phyloP scores from a whole-genome alignment of 1,140 invertebrate genomes.

The Brachionus rubens region DNA sequence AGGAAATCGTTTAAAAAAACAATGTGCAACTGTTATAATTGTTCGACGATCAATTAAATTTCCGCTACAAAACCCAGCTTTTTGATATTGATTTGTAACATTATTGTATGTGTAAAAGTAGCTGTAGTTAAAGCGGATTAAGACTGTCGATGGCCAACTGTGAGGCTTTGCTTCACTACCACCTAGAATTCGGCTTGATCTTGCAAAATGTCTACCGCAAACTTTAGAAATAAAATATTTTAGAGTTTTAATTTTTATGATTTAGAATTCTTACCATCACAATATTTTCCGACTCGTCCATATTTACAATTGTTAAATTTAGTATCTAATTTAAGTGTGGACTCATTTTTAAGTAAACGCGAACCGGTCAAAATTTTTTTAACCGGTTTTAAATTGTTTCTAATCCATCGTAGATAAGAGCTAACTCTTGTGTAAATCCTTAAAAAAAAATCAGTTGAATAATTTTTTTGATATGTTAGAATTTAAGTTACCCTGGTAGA shows the following conservation, averaged over 20 bases:
- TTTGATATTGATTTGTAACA: not conserved
- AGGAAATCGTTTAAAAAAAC: slow-evolving; percentile 53
- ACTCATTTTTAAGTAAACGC: not conserved
- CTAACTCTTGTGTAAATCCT: slow-evolving; percentile 40
- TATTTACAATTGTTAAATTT: not conserved
- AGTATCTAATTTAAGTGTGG: no score
- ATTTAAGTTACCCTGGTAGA: not conserved
- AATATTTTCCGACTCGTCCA: slow-evolving; percentile 10
- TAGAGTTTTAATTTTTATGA: no score
- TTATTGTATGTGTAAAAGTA: not conserved
- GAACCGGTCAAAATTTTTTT: not conserved
- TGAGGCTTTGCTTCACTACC: slow-evolving; percentile 1
- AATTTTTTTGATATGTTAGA: not conserved
- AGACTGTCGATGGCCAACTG: slow-evolving; percentile 29
- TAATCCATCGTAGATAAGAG: slow-evolving; percentile 21
- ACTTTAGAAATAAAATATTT: not conserved
- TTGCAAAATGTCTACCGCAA: slow-evolving; percentile 14
- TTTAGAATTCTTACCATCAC: slow-evolving; percentile 18
- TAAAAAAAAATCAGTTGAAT: not conserved
- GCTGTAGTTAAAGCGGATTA: slow-evolving; percentile 5
- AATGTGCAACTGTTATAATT: slow-evolving; percentile 74
- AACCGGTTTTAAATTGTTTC: not conserved
- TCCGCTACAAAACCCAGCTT: slow-evolving; percentile 66
- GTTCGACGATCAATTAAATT: slow-evolving; percentile 70
- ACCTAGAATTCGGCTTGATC: slow-evolving; percentile 7